Evolutionary conservation across 2,113 vertebrate genomes (phyloP), one percentile per base, ranked within the genome.

Genomic region (Gallinago undulata): DNA sequence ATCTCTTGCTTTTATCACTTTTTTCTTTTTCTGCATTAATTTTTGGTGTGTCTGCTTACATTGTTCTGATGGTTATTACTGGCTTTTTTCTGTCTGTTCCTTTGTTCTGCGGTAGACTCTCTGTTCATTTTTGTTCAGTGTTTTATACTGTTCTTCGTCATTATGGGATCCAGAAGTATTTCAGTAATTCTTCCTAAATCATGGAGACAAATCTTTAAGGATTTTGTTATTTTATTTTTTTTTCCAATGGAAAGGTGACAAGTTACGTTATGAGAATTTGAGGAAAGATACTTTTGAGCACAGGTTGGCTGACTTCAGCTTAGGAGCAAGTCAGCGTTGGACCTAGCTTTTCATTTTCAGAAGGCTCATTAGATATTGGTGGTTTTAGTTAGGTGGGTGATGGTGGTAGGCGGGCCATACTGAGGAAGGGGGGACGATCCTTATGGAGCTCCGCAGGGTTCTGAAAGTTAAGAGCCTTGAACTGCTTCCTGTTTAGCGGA

Each of bases 361-460:
- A 24, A 30, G 5, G 14, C 30, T 31, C 6, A 1, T 11, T n/a
- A 25, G 31, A 6, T 50, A 2, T 0, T 27, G 67, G 41, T 84
- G 63, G 33, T 1, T 81, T 67, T 47, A 53, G 57, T 37, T 74
- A 63, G 63, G 35, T 78, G 59, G 31, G 16, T 62, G 64, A 12
- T 2, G 8, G 19, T 21, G 2, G 1, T 8, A 21, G 53, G 43
- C 3, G 3, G 60, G 66, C 28, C 8, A 0, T 2, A 4, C 63
- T 69, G 39, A 79, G 63, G 50, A n/a, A 75, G 72, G 74, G 79
- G 31, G 57, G 43, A 47, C 0, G 1, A 25, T 68, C 21, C 60
- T 45, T 14, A 4, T 47, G 45, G 64, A 91, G 74, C 70, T 89
- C 56, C 79, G 62, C 74, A 37, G 69, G 13, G 10, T 43, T 92